Base-by-base conservation (phyloP, 1,140 invertebrate species). In the Drosophila nikananu region DNA sequence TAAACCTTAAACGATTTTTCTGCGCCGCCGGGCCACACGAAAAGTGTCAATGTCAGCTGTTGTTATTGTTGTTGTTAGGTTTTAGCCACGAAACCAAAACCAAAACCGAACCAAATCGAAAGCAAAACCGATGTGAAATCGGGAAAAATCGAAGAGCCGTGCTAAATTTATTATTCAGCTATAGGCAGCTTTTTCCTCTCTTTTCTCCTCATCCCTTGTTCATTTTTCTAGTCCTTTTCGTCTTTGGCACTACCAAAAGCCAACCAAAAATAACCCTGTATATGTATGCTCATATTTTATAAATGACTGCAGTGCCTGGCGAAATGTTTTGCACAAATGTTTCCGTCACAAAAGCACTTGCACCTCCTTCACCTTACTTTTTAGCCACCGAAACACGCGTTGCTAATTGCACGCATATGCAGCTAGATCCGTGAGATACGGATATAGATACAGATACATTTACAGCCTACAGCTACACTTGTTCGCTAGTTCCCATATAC, bases 41-140 rank as follows among this genome's bases (percentile, higher is more conserved):
- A 89, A 89, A 89, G 86, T 90, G 86, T 90, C 86, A 90, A 90
- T 90, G 86, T 90, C 86, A 90, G 86, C 86, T 80, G 81, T 63
- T 83, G 46, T 65, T 76, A 27, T 6, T 17, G 15, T 15, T 39
- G 37, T 15, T 39, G 37, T 15, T 39, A 12, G 1, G 58, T 65
- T 64, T 65, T 72, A 76, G 70, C 77, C 78, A 73, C 57, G 52
- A 64, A 78, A 77, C 62, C 17, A 49, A 77, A 66, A 60, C 48
- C 42, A 27, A 78, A 78, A 70, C 32, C 64, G 61, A 72, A n/a
- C 23, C 48, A 52, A 81, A 70, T 66, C 66, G 62, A 76, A 61
- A 48, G 41, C 51, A 10, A 10, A 42, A 60, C 35, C 32, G 62
- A 58, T 54, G 42, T 30, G 60, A 68, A 65, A 67, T 42, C 57